These are phyloP conservation scores for Microplitis demolitor DNA, from an alignment of 1,140 invertebrate genomes.

Conservation along the genomic window DNA sequence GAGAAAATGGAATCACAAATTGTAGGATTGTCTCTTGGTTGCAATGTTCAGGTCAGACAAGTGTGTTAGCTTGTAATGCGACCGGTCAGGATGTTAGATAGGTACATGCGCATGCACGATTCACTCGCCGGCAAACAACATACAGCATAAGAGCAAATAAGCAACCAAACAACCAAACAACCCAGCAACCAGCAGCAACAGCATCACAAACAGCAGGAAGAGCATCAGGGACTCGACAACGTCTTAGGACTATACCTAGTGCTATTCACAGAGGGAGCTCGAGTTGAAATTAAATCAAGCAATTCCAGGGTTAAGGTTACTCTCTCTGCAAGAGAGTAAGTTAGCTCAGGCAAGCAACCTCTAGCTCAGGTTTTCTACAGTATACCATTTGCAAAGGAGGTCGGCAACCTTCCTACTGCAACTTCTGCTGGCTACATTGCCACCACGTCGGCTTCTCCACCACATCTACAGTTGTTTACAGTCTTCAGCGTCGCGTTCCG, in stretches of 20 bases:
- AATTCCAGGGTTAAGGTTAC: conserved; percentile 47
- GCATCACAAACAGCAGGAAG: neutral
- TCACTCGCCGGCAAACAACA: neutral
- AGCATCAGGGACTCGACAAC: neutral
- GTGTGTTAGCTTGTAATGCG: neutral
- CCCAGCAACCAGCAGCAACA: neutral
- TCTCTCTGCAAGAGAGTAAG: neutral
- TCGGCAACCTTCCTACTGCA: conserved; percentile 36
- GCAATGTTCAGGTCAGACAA: neutral
- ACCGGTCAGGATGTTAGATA: neutral
- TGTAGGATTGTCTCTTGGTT: conserved; percentile 2
- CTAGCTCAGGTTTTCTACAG: too few relatives aligned
- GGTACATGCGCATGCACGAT: conserved; percentile 1
- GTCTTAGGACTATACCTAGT: neutral
- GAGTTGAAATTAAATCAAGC: conserved; percentile 32
- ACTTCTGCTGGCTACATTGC: neutral
- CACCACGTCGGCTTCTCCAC: neutral
- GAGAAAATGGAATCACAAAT: conserved; percentile 6
- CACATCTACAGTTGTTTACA: conserved; percentile 43
- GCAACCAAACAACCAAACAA: too few relatives aligned
- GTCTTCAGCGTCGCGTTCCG: conserved; percentile 41
- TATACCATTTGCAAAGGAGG: conserved; percentile 37
- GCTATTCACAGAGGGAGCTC: neutral
- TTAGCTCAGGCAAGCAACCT: neutral
- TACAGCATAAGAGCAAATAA: neutral